A percentile compares a stretch with the other conserved stretches of the same genome.
Conservation (phyloP, 2,888 invertebrate genomes). For the Pyrrhia umbra region DNA sequence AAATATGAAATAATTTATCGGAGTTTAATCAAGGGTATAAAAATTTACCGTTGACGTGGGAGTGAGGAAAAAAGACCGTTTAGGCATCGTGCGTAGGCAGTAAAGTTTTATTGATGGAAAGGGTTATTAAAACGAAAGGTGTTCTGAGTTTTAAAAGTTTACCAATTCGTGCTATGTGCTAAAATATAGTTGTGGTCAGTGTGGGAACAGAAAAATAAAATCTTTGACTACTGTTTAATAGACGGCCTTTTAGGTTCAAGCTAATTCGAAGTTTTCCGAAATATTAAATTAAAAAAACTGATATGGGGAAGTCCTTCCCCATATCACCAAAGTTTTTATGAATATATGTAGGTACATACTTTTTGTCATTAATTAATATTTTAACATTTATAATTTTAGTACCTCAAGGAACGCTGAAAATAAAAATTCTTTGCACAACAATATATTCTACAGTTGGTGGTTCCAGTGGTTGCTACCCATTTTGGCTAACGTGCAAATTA, state of each 20-base stretch:
- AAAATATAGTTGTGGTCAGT: not conserved
- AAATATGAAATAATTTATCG: conserved; percentile 38
- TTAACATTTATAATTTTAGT: conserved; percentile 11
- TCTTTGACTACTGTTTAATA: not conserved
- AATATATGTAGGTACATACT: not conserved
- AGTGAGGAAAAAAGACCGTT: not conserved
- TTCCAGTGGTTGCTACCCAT: conserved; percentile 1
- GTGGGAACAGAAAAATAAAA: conserved; percentile 10
- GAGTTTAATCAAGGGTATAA: conserved; percentile 47
- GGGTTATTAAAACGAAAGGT: conserved; percentile 25
- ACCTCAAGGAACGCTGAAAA: no score
- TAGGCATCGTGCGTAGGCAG: not conserved
- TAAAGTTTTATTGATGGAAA: conserved; percentile 15
- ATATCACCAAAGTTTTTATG: no score
- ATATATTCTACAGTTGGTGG: not conserved
- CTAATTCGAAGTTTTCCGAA: not conserved
- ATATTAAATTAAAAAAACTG: no score
- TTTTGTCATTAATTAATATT: conserved; percentile 22
- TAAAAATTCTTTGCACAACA: not conserved
- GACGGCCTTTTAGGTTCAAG: not conserved
- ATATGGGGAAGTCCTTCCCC: no score
- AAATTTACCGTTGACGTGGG: conserved; percentile 4
- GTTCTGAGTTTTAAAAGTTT: conserved; percentile 10
- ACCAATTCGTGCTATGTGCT: conserved; percentile 2
- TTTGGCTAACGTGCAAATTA: conserved; percentile 54